phyloP scores from a whole-genome alignment of 2,888 invertebrate species.

The Sarcophaga rosellei region DNA sequence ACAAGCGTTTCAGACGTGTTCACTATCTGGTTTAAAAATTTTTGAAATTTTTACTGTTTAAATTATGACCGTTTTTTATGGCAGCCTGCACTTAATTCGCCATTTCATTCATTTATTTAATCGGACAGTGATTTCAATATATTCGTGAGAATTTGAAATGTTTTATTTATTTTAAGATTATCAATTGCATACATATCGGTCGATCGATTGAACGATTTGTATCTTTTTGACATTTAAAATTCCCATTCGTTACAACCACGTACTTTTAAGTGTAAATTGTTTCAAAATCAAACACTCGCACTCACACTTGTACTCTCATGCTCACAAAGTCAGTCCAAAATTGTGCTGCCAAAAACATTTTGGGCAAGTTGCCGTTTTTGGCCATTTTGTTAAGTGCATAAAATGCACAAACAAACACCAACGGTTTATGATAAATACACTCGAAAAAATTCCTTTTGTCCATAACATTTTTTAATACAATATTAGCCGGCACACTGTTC shows the following conservation, averaged over 20 bases:
- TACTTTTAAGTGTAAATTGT: conserved; percentile 55
- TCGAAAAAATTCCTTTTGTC: not conserved
- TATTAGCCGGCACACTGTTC: not conserved
- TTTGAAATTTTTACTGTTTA: conserved; percentile 18
- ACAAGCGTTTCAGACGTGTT: conserved; percentile 19
- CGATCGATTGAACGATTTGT: conserved; percentile 46
- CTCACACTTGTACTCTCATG: not conserved
- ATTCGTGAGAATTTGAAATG: conserved; percentile 58
- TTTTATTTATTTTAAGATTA: conserved; percentile 41
- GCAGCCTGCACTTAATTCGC: not conserved
- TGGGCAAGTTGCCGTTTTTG: conserved; percentile 65
- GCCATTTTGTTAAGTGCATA: conserved; percentile 49
- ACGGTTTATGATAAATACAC: conserved; percentile 2
- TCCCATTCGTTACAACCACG: conserved; percentile 36
- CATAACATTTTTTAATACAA: not conserved
- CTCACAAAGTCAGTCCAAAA: conserved; percentile 34
- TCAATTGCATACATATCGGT: conserved; percentile 43
- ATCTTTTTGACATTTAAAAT: conserved; percentile 63
- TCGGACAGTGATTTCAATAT: conserved; percentile 18
- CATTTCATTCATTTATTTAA: not conserved
- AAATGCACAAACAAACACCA: conserved; percentile 29
- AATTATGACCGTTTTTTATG: conserved; percentile 33
- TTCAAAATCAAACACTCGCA: conserved; percentile 41
- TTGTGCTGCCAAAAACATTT: conserved; percentile 50
- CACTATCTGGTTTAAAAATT: conserved; percentile 14